A percentile compares a stretch with the other conserved stretches of the same genome.
phyloP scores from a whole-genome alignment of 2,888 invertebrate species.

The Agrochola lychnidis region DNA sequence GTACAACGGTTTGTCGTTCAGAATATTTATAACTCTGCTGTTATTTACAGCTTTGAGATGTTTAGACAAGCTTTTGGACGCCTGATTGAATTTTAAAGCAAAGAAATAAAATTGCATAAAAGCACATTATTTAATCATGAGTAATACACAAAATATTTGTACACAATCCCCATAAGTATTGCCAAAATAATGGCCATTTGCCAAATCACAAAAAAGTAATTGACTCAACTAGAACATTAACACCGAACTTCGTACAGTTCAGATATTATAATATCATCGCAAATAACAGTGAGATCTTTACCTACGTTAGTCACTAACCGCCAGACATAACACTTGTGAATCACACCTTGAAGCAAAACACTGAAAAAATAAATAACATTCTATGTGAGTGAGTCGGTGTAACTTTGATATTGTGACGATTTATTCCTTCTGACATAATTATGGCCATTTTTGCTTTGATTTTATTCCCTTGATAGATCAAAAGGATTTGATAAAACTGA shows the following conservation, averaged over 20 bases:
- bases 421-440: constrained; percentile 50
- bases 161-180: not conserved
- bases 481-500: constrained; percentile 4
- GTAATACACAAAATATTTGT: constrained; percentile 15
- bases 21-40: constrained; percentile 48
- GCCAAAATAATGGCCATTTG: constrained; percentile 17
- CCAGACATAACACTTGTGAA: constrained; percentile 82
- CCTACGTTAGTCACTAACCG: constrained; percentile 79
- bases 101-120: not conserved
- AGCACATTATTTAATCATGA: constrained; percentile 1
- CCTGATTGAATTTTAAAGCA: not conserved
- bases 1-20: constrained; percentile 17
- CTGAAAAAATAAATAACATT: constrained; percentile 79
- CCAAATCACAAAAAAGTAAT: constrained; percentile 29
- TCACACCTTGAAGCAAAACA: constrained; percentile 86
- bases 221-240: constrained; percentile 14
- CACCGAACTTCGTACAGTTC: constrained; percentile 18
- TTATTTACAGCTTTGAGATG: constrained; percentile 55
- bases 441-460: not conserved
- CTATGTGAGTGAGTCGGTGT: constrained; percentile 77
- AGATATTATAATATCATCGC: constrained; percentile 50
- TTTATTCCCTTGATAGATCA: constrained; percentile 8
- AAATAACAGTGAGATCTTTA: constrained; percentile 74
- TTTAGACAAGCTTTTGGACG: not conserved
- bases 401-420: constrained; percentile 55